phyloP scores from a whole-genome alignment of 23 tunicate genomes.

The Halocynthia aurantium region DNA sequence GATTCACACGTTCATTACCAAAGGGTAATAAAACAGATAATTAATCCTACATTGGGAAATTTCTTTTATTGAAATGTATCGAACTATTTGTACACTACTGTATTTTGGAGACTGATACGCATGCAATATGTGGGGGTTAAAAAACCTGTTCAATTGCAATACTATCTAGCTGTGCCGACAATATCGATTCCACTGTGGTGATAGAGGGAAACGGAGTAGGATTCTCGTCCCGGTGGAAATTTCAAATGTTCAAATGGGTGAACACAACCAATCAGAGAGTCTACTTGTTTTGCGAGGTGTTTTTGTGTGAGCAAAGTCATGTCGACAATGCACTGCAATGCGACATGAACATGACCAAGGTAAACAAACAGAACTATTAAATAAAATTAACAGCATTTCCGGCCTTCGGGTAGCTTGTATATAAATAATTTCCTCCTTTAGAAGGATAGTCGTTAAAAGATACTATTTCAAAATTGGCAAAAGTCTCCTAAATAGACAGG shows the following conservation, averaged over 20 bases:
- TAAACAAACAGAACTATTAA: neutral
- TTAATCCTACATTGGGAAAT: too few species aligned
- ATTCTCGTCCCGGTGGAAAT: conserved; percentile 21
- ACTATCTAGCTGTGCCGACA: conserved; percentile 9
- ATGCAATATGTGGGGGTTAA: too few species aligned
- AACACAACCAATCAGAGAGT: conserved; percentile 24
- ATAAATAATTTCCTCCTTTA: too few species aligned
- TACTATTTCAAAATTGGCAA: too few species aligned
- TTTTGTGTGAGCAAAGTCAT: conserved; percentile 3
- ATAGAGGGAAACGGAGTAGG: neutral
- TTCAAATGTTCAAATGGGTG: conserved; percentile 45
- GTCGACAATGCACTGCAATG: neutral
- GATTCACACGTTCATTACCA: neutral
- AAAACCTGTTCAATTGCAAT: neutral
- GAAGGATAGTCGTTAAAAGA: too few species aligned
- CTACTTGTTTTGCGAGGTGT: conserved; percentile 26
- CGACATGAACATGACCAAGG: neutral
- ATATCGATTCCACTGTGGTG: conserved; percentile 23
- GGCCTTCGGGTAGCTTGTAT: neutral
- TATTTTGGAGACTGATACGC: neutral
- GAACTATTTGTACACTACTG: neutral
- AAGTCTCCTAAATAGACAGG: too few species aligned
- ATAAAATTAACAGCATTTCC: neutral
- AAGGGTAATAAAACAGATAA: neutral
- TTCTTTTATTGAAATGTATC: too few species aligned